Evolutionary conservation across 2,797 vertebrate genomes (phyloP).

Genomic region (Darevskia mixta): DNA sequence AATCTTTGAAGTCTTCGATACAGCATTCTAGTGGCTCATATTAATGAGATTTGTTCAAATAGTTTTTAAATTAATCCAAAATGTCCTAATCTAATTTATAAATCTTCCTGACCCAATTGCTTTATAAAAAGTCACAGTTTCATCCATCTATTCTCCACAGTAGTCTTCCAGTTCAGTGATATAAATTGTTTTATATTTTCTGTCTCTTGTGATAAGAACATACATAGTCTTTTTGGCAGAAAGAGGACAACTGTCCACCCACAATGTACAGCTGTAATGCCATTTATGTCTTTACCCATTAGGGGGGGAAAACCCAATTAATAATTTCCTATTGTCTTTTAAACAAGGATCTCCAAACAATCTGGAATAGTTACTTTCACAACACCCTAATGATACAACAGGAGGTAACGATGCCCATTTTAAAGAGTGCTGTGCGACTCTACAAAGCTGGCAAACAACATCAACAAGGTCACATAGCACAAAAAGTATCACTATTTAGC

Average conservation of each 20-base stretch:
- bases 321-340: neutral
- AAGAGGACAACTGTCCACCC: neutral
- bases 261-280: neutral
- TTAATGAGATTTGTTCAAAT: conserved; percentile 72
- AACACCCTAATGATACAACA: neutral
- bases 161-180: conserved; percentile 18
- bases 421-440: neutral
- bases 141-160: conserved; percentile 12
- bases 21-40: conserved; percentile 63
- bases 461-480: neutral
- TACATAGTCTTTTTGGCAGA: neutral
- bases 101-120: conserved; percentile 56
- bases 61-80: conserved; percentile 62
- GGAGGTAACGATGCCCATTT: neutral
- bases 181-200: conserved; percentile 3
- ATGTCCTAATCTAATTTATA: conserved; percentile 64
- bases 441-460: neutral
- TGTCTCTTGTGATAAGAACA: neutral
- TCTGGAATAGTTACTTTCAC: neutral
- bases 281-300: neutral
- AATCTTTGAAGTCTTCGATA: conserved; percentile 71
- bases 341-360: conserved; percentile 9
- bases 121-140: conserved; percentile 48
- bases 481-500: neutral
- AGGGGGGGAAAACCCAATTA: conserved; percentile 3